Base-by-base conservation (phyloP, 2,113 vertebrate species). In the Lamprotornis superbus region DNA sequence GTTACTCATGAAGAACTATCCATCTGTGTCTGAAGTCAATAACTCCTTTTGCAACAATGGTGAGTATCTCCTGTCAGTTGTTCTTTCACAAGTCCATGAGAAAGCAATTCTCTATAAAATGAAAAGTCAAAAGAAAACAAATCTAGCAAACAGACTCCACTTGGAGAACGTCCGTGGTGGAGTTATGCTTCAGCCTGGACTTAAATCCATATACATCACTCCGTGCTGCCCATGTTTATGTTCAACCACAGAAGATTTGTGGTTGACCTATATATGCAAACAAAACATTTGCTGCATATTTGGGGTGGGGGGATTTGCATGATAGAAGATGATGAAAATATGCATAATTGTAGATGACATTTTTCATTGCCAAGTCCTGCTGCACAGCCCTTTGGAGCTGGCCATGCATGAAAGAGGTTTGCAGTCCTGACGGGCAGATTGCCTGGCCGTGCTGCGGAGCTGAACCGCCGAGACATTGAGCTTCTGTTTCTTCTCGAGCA, bases 231-330 rank as follows among this genome's bases (percentile, higher is more conserved):
- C 52, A 2, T 57, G 93, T 85, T 96, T 83, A 82, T 71, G 59
- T 90, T 87, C 49, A 20, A 69, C 75, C 76, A 50, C 92, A 40
- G 76, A 65, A 90, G 69, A 74, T 47, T 79, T 96, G 91, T 86
- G 91, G 94, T 24, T 96, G 97, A 96, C 94, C 97, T 89, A 96
- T 85, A 97, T 95, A 79, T 14, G 50, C 91, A 91, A 95, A 97
- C 84, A 94, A 96, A 97, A 87, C 96, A 92, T 88, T 91, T 75
- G 89, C 91, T 84, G 86, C 88, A 61, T 89, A 82, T 57, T 85
- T 87, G 75, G 92, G 65, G 68, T 37, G 91, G 63, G 77, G 63
- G 84, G 63, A 92, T 95, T 96, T 95, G 86, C 93, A 83, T 93
- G 90, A 95, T 9, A 95, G 94, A 91, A 70, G 85, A 56, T 94